These are phyloP conservation scores for Penaeus japonicus DNA, from an alignment of 1,140 invertebrate genomes.

Conservation along the genomic window DNA sequence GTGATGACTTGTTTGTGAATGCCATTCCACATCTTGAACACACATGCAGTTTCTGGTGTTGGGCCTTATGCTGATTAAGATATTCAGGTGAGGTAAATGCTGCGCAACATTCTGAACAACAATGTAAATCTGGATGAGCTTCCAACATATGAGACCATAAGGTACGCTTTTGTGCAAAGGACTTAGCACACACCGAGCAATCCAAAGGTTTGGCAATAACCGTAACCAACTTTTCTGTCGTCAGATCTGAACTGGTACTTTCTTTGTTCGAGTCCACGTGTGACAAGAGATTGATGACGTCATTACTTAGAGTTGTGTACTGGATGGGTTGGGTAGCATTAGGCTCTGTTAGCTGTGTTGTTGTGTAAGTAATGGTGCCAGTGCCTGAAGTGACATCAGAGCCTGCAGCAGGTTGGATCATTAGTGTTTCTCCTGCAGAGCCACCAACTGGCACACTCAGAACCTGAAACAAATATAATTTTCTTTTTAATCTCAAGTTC, in stretches of 20 bases:
- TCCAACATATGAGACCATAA: constrained; percentile 40
- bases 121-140: constrained; percentile 34
- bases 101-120: constrained; percentile 40
- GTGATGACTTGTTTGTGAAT: constrained; percentile 35
- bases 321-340: constrained; percentile 36
- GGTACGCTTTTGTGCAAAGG: constrained; percentile 50
- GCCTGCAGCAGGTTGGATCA: constrained; percentile 43
- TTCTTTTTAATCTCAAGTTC: background rate
- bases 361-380: constrained; percentile 12
- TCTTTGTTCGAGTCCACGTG: constrained; percentile 38
- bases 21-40: constrained; percentile 45
- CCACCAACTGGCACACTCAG: constrained; percentile 38
- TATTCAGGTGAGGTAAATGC: constrained; percentile 36
- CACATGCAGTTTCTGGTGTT: constrained; percentile 49
- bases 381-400: constrained; percentile 32
- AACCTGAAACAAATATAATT: constrained; percentile 20
- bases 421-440: constrained; percentile 28
- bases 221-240: constrained; percentile 17
- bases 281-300: constrained; percentile 48
- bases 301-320: constrained; percentile 36
- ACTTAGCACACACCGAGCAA: constrained; percentile 43
- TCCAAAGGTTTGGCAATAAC: constrained; percentile 45
- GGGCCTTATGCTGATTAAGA: constrained; percentile 28
- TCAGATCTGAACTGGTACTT: constrained; percentile 12
- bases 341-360: constrained; percentile 11